These are phyloP conservation scores for Neosilurus mollespiculum DNA, from an alignment of 2,797 vertebrate genomes.

Conservation along the genomic window DNA sequence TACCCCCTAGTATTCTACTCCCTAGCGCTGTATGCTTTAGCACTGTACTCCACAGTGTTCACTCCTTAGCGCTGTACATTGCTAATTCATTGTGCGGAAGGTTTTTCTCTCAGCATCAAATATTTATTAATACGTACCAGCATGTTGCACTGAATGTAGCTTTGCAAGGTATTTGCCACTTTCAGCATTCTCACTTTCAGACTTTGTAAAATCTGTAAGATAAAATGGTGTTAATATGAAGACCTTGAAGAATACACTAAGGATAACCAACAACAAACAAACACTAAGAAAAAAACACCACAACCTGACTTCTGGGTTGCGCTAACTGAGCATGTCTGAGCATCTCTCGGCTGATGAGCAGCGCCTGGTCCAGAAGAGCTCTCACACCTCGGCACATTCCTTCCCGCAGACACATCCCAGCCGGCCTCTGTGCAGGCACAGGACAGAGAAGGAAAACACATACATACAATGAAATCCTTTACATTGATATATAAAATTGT, in stretches of 20 bases:
- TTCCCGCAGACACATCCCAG: slow-evolving; percentile 65
- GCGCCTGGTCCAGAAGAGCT: slow-evolving; percentile 73
- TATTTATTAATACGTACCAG: slow-evolving; percentile 69
- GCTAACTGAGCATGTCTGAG: slow-evolving; percentile 71
- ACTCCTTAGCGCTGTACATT: slow-evolving; percentile 66
- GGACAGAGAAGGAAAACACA: slow-evolving; percentile 20
- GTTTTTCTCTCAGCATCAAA: slow-evolving; percentile 50
- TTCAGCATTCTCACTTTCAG: slow-evolving; percentile 71
- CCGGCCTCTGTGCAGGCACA: slow-evolving; percentile 41
- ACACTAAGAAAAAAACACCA: background rate
- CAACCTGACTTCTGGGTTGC: slow-evolving; percentile 71
- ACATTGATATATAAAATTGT: background rate
- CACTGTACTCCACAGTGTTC: too few species aligned
- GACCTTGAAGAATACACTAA: background rate
- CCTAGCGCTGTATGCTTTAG: too few species aligned
- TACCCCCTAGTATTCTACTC: too few species aligned
- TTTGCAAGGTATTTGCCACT: slow-evolving; percentile 74
- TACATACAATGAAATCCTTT: background rate
- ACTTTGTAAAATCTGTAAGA: slow-evolving; percentile 66
- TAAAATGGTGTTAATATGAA: background rate
- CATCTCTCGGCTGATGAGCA: slow-evolving; percentile 71
- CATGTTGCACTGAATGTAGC: slow-evolving; percentile 71
- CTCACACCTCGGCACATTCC: slow-evolving; percentile 76
- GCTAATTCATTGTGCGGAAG: slow-evolving; percentile 61
- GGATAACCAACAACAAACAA: background rate